These are phyloP conservation scores for Xestobium rufovillosum DNA, from an alignment of 2,888 invertebrate species.

Conservation along the genomic window DNA sequence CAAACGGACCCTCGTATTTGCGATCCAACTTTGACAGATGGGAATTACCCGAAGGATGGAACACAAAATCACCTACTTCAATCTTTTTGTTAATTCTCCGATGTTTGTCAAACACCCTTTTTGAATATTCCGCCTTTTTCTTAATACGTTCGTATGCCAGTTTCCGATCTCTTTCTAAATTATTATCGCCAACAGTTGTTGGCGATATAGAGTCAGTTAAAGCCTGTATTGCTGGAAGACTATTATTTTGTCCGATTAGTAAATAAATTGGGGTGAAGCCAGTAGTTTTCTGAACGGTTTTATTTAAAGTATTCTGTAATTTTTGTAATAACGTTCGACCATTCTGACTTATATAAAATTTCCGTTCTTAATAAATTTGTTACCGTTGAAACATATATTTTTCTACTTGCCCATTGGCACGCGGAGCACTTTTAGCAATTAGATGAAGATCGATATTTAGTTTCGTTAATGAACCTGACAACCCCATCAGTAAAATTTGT, in stretches of 20 bases:
- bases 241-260: conserved; percentile 13
- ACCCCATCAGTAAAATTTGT: conserved; percentile 19
- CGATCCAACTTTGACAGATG: conserved; percentile 16
- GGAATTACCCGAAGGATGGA: conserved; percentile 19
- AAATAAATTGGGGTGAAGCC: conserved; percentile 18
- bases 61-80: conserved; percentile 18
- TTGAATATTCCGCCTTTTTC: conserved; percentile 11
- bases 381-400: conserved; percentile 16
- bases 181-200: conserved; percentile 3
- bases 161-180: conserved; percentile 17
- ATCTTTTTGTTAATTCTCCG: conserved; percentile 15
- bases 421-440: conserved; percentile 17
- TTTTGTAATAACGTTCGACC: conserved; percentile 16
- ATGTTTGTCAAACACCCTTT: conserved; percentile 16
- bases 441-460: conserved; percentile 13
- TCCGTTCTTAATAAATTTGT: conserved; percentile 11
- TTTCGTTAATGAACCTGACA: conserved; percentile 10
- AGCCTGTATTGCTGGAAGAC: conserved; percentile 10
- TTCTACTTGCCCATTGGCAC: conserved; percentile 20
- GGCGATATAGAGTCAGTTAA: conserved; percentile 10
- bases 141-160: conserved; percentile 17
- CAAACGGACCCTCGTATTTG: conserved; percentile 20
- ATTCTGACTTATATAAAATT: conserved; percentile 18
- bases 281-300: conserved; percentile 19
- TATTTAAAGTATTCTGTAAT: conserved; percentile 15